Base-by-base conservation (phyloP, 1,140 invertebrate genomes). In the Drosophila grimshawi region DNA sequence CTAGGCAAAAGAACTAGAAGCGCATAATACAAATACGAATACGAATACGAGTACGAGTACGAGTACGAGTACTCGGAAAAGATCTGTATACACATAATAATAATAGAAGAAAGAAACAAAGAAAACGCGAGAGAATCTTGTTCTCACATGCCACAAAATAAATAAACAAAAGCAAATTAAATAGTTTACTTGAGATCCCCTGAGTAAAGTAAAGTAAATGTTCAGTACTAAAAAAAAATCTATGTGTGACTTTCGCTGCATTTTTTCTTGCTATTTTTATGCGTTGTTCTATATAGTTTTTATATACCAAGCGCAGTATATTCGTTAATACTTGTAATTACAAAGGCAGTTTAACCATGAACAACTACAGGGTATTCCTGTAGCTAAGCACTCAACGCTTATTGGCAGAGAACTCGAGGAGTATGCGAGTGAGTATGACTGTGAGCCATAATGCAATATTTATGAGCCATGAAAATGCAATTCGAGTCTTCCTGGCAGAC, bases 401-500 rank as follows among this genome's bases (percentile, higher is more conserved):
- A 11, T 56, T 5, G 8, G 27, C 19, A 46, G 29, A 60, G 56
- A 73, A 61, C 63, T 32, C 10, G 10, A 43, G 43, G 56, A 68
- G 46, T 41, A 59, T 53, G 66, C 37, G 37, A 67, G 33, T 39
- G 27, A 67, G 46, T 67, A 63, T 60, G 27, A 67, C 53, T 67
- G 69, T 60, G 64, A 43, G 45, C 46, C 55, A 70, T 70, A 76
- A 76, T 75, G 67, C 48, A 66, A 49, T 78, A 75, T 88, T 88
- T 89, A 88, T 88, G 85, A 83, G 73, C 73, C 83, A 85, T 88
- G 80, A 83, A 88, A 89, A 80, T 78, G 80, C 62, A 80, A 78
- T 71, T 65, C 43, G 72, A 63, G 53, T 63, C 51, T 75, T 62
- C 65, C 66, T 63, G 69, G 53, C 46, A 55, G 35, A 37, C 57